Evolutionary conservation across 2,113 vertebrate genomes (phyloP).

Genomic region (Gymnorhina tibicen): DNA sequence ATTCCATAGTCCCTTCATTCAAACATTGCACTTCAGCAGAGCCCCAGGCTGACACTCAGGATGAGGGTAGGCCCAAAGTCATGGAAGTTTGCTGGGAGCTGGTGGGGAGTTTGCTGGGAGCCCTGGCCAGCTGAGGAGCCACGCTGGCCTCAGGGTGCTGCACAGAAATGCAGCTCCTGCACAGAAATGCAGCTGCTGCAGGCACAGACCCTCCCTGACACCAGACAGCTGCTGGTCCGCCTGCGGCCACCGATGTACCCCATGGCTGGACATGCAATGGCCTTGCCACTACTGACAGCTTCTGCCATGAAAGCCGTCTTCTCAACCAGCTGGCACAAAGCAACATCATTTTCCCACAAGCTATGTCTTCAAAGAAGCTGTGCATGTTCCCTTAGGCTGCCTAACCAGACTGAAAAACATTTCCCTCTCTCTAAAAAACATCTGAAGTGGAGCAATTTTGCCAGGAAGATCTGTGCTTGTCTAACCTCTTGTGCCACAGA

Average conservation of each 20-base stretch:
- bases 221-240: not conserved
- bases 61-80: rapidly evolving
- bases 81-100: not conserved
- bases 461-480: not conserved
- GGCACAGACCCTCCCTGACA: not conserved
- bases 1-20: rapidly evolving
- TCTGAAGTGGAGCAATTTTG: not conserved
- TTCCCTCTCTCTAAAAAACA: not conserved
- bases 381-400: not conserved
- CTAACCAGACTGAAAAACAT: not conserved
- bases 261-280: not conserved
- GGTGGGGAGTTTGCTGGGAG: not conserved
- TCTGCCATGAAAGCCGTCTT: not conserved
- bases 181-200: not conserved
- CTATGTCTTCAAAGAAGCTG: not conserved
- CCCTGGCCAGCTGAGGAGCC: rapidly evolving
- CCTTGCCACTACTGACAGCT: not conserved
- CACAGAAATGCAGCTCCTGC: no score
- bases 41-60: rapidly evolving
- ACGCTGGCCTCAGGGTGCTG: rapidly evolving
- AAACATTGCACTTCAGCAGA: not conserved
- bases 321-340: not conserved
- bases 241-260: rapidly evolving
- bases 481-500: not conserved
- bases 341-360: not conserved